These are phyloP conservation scores for Limnodromus scolopaceus DNA, from an alignment of 2,797 vertebrate species.

Conservation along the genomic window DNA sequence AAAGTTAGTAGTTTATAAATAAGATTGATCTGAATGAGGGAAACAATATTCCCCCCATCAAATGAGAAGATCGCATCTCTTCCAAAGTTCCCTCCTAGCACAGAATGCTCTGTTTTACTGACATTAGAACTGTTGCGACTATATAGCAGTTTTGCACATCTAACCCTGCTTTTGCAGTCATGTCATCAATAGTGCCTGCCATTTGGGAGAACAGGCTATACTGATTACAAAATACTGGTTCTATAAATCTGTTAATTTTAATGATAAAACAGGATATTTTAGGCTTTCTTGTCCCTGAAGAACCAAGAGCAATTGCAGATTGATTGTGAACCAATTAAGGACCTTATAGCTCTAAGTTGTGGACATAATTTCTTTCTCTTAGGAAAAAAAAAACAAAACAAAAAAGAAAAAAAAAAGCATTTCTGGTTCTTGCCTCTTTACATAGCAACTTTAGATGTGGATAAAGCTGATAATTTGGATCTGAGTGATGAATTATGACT, in stretches of 20 bases:
- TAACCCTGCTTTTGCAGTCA: background rate
- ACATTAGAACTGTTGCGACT: background rate
- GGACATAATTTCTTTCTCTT: background rate
- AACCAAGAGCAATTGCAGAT: conserved; percentile 27
- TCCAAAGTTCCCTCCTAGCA: background rate
- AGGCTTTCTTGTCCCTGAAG: conserved; percentile 22
- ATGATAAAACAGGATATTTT: conserved; percentile 44
- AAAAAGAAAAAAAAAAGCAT: background rate
- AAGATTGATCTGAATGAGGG: background rate
- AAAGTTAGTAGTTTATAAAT: background rate
- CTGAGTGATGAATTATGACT: background rate
- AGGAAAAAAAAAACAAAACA: too few species aligned
- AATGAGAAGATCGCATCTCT: background rate
- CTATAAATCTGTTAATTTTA: conserved; percentile 49
- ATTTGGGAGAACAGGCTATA: background rate
- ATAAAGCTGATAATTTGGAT: background rate
- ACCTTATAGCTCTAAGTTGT: background rate
- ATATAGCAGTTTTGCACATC: background rate
- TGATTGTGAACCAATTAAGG: conserved; percentile 46
- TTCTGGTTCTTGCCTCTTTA: background rate
- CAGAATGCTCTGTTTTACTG: background rate
- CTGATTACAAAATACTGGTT: conserved; percentile 6
- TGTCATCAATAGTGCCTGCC: conserved; percentile 9
- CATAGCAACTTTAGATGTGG: background rate
- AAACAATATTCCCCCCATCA: background rate